phyloP scores from a whole-genome alignment of 2,797 vertebrate genomes.

The Ceryle rudis region DNA sequence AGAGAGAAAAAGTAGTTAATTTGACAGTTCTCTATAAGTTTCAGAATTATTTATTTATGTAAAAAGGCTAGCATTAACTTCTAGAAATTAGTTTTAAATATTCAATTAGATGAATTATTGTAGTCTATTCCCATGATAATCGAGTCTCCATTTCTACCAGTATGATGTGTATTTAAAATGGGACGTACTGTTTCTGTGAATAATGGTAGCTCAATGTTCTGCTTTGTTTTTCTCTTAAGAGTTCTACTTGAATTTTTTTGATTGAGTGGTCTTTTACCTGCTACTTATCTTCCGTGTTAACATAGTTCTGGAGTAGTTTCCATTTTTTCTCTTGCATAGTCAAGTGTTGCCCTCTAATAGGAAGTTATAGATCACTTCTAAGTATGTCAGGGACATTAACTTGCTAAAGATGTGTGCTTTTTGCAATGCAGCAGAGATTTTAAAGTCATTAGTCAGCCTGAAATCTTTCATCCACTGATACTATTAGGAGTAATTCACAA shows the following conservation, averaged over 20 bases:
- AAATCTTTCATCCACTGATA: neutral
- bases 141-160: neutral
- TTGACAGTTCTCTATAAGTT: neutral
- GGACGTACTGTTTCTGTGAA: neutral
- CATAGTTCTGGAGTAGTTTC: neutral
- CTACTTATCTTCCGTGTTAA: neutral
- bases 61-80: constrained; percentile 1
- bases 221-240: neutral
- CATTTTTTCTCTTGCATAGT: neutral
- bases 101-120: constrained; percentile 2
- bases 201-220: neutral
- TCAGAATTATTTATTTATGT: neutral
- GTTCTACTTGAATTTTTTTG: neutral
- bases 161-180: neutral
- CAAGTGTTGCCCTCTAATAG: neutral
- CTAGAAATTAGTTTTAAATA: neutral
- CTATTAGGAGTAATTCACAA: neutral
- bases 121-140: neutral
- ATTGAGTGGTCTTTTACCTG: neutral
- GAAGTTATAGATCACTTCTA: constrained; percentile 2
- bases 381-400: constrained; percentile 50
- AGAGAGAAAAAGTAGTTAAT: neutral
- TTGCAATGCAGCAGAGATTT: neutral
- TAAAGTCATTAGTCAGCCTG: neutral
- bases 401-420: neutral